Conservation (phyloP, 2,113 vertebrate genomes). For the Caloenas nicobarica region DNA sequence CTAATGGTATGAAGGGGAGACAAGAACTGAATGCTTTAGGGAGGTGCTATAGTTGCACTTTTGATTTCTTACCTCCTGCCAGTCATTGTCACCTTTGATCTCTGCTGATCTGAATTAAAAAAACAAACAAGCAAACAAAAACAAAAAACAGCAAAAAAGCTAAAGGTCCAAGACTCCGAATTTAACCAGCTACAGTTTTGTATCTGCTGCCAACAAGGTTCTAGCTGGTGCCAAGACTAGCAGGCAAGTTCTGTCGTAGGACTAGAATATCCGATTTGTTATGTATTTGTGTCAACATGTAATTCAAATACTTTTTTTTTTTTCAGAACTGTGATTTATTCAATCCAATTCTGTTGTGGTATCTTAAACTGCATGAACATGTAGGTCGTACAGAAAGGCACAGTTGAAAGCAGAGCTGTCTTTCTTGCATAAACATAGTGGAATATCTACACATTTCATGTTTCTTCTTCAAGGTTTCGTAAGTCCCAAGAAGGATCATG, state of each 20-base stretch:
- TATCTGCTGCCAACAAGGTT: background rate
- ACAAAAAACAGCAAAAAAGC: too few species aligned
- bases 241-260: background rate
- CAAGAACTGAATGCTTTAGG: background rate
- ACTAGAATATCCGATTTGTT: background rate
- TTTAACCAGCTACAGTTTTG: background rate
- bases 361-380: background rate
- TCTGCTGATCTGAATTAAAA: background rate
- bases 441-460: background rate
- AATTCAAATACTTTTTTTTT: background rate
- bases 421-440: background rate
- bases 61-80: background rate
- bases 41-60: background rate
- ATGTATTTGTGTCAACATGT: background rate
- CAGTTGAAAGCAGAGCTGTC: background rate
- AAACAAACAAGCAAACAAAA: too few species aligned
- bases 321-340: background rate
- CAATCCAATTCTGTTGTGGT: background rate
- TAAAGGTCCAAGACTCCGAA: background rate
- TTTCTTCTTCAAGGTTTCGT: background rate
- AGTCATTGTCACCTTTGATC: background rate
- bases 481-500: background rate
- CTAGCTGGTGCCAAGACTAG: background rate
- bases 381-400: background rate
- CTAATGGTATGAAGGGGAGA: background rate